Evolutionary conservation across 1,140 invertebrate species (phyloP), one percentile per base, ranked within the genome.

Genomic region (Drepana arcuata): DNA sequence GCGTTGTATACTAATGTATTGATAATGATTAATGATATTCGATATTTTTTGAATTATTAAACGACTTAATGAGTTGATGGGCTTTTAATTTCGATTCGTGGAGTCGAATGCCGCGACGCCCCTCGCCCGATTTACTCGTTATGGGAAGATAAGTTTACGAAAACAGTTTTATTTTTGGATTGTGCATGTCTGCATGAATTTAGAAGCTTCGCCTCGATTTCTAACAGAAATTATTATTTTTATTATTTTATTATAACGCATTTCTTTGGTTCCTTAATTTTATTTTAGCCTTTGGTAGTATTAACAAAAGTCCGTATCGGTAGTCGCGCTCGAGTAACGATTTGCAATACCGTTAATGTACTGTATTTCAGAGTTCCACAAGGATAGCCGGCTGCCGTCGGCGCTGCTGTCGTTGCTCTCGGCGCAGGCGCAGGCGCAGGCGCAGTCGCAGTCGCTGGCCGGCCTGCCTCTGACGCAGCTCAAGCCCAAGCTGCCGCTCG

Each of bases 201-300:
- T 79, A 79, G 74, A 77, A 77, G 78, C 78, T 82, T 82, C 71
- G 78, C 78, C 78, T 80, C 70, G 48, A 73, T 73, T 75, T 74
- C 78, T 82, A 82, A 82, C 78, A 55, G 78, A 82, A 51, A 72
- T 70, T 77, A 64, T 66, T 50, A 50, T 56, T 55, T 58, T 66
- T 56, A 47, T 77, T 61, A 69, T 62, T 58, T 67, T 67, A 73
- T 67, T 66, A 68, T 82, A 82, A 79, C 74, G 74, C 74, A 79
- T 82, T 82, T 82, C 74, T 82, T 82, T 79, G 74, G 78, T 82
- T 82, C 78, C 78, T 82, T 79, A 78, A 82, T 79, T 71, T 74
- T 69, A 77, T 77, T 78, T 75, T 73, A 72, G 72, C 72, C 68
- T 79, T 53, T 51, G 71, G 78, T 82, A 82, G 73, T 62, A 79